Evolutionary conservation across 2,797 vertebrate genomes (phyloP).

Genomic region (Phylloscopus collybita): DNA sequence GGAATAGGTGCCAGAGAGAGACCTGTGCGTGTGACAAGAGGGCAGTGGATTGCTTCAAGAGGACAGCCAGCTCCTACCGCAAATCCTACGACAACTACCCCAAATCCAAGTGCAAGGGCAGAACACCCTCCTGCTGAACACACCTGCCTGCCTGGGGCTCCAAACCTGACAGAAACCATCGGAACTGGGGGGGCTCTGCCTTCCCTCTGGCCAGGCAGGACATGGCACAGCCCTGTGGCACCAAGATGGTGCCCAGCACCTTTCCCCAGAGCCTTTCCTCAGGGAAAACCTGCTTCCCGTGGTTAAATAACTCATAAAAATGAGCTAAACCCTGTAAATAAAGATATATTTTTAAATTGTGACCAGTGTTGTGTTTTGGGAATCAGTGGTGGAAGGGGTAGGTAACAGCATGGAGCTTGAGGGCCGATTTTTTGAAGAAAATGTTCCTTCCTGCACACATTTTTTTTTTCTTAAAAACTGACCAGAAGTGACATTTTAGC

Average conservation of each 20-base stretch:
- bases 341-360: not conserved
- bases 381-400: not conserved
- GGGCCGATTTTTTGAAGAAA: not conserved
- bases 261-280: rapidly evolving
- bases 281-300: rapidly evolving
- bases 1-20: rapidly evolving
- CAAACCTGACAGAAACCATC: rapidly evolving
- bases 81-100: not conserved
- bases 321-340: not conserved
- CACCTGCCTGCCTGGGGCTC: rapidly evolving
- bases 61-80: rapidly evolving
- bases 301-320: not conserved
- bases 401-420: rapidly evolving
- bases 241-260: rapidly evolving
- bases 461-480: not conserved
- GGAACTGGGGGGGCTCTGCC: rapidly evolving
- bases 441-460: rapidly evolving
- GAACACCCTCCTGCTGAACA: not conserved
- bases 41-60: not conserved
- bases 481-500: not conserved
- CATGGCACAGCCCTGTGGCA: rapidly evolving
- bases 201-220: not conserved
- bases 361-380: not conserved
- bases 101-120: not conserved
- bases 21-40: not conserved